phyloP scores from a whole-genome alignment of 2,888 invertebrate species.

The Aquatica leii region DNA sequence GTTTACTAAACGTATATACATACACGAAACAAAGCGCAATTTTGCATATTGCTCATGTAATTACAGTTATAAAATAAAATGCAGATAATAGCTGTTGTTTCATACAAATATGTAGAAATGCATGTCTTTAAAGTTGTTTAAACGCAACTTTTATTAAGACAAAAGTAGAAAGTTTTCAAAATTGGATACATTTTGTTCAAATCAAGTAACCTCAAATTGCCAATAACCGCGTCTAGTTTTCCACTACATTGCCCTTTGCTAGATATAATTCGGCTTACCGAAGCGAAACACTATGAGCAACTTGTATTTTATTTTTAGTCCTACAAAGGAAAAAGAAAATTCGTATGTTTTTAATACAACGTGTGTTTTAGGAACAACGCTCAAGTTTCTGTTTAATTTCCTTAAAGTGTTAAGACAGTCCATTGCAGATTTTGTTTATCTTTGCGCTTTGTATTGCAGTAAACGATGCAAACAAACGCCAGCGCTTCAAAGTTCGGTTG shows the following conservation, averaged over 20 bases:
- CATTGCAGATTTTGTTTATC: constrained; percentile 47
- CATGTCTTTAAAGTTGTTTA: constrained; percentile 10
- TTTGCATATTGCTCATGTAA: too few species aligned
- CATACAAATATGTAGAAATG: too few species aligned
- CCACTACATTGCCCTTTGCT: constrained; percentile 36
- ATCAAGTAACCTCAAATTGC: constrained; percentile 42
- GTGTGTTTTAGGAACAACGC: background rate
- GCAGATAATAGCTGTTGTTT: too few species aligned
- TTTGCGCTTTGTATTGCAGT: constrained; percentile 39
- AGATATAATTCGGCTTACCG: constrained; percentile 33
- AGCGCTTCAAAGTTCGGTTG: constrained; percentile 37
- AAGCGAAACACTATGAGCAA: constrained; percentile 24
- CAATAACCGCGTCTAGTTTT: constrained; percentile 42
- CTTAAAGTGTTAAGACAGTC: constrained; percentile 27
- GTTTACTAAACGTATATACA: too few species aligned
- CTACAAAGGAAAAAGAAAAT: constrained; percentile 5
- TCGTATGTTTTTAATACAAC: background rate
- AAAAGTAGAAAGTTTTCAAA: constrained; percentile 18
- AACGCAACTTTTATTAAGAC: constrained; percentile 2
- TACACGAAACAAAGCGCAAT: too few species aligned
- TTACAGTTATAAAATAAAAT: too few species aligned
- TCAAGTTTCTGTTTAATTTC: constrained; percentile 28
- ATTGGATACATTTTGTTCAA: constrained; percentile 37
- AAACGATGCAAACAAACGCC: constrained; percentile 36
- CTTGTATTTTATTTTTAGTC: constrained; percentile 20